A percentile compares a stretch with the other conserved stretches of the same genome.
Conservation (phyloP, 2,113 vertebrate species). For the Chaetodon auriga region DNA sequence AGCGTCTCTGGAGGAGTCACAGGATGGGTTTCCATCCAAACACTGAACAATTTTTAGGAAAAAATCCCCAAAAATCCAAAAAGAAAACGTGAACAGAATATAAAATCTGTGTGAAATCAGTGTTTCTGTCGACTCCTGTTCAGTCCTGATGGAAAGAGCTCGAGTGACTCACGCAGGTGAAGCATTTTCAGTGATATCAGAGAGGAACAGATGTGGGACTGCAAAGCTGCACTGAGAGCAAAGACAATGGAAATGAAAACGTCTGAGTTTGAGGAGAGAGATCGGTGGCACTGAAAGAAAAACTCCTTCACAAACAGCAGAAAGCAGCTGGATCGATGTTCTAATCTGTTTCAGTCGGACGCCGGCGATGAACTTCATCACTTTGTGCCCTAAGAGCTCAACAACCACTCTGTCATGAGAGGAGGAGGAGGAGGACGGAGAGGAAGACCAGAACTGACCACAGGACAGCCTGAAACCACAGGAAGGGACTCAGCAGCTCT, state of each 20-base stretch:
- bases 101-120: neutral
- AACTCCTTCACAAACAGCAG: conserved; percentile 1
- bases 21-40: conserved; percentile 13
- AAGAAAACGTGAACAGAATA: neutral
- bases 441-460: neutral
- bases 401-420: conserved; percentile 28
- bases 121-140: neutral
- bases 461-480: neutral
- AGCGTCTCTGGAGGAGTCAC: neutral
- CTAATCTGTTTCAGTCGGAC: conserved; percentile 14
- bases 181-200: neutral
- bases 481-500: neutral
- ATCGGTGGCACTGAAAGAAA: neutral
- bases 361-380: neutral
- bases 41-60: neutral
- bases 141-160: neutral
- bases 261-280: neutral
- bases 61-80: neutral
- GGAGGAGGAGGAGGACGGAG: neutral
- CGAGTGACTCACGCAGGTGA: neutral
- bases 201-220: neutral
- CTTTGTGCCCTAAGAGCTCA: conserved; percentile 37
- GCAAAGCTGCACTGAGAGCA: neutral
- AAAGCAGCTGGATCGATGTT: conserved; percentile 9
- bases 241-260: neutral